Evolutionary conservation across 2,797 vertebrate species (phyloP), one percentile per base, ranked within the genome.

Genomic region (Acanthis flammea): DNA sequence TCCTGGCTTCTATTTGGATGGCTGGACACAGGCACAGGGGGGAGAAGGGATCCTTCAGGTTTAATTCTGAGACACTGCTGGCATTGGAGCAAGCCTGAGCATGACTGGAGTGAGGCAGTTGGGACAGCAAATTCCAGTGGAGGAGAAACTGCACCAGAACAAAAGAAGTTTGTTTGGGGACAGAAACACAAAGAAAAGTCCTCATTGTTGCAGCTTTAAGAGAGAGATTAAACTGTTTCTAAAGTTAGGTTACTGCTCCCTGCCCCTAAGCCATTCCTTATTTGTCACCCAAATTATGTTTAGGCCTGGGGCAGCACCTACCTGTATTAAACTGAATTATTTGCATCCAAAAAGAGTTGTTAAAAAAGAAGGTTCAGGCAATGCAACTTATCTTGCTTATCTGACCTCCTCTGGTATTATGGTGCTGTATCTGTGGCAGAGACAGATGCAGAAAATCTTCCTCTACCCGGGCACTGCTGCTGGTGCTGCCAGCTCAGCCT

Each of bases 101-200:
- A 96, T 33, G 95, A 97, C 78, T 66, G 10, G 39, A 90, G 66
- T 1, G 31, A 93, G 57, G 55, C 94, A 74, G 68, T 94, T 86
- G 58, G 89, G 88, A 96, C 93, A 95, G 86, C 78, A 94, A 90
- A 96, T 96, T 96, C 94, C 91, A 84, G 76, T 90, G 93, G 57
- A 96, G 87, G 76, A 97, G 94, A 87, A 96, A 85, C 80, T 86
- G 30, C 65, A 50, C n/a, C 72, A 82, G 96, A 96, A 97, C 97
- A 97, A 96, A 97, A 47, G 60, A 82, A 97, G 95, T 97, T 97
- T 97, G 97, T 94, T 77, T 76, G 91, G 75, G 86, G 88, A 92
- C 76, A 92, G 51, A 90, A 96, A 94, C 74, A 83, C 87, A 93
- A 85, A 93, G 83, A 92, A 81, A 95, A 94, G 33, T 90, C 60